A percentile compares a stretch with the other conserved stretches of the same genome.
Conservation (phyloP, 2,797 vertebrate species). For the Macrochelys suwanniensis region DNA sequence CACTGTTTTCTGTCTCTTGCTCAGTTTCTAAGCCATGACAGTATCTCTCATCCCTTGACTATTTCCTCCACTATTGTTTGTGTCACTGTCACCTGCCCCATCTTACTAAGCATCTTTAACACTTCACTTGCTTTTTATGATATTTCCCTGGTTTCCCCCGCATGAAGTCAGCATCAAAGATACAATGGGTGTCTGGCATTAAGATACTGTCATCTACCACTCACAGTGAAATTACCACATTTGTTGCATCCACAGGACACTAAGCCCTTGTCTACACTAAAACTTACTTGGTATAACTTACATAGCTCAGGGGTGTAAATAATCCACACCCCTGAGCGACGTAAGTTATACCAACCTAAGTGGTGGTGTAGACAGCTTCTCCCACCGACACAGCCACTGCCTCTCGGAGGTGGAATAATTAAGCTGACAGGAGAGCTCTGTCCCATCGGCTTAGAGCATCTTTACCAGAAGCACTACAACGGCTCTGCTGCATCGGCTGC, state of each 20-base stretch:
- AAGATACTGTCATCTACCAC: not conserved
- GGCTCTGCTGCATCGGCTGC: too few relatives aligned
- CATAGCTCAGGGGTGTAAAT: too few relatives aligned
- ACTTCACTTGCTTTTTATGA: not conserved
- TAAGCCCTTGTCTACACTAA: not conserved
- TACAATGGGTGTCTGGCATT: not conserved
- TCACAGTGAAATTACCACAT: fast-evolving
- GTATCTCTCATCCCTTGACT: not conserved
- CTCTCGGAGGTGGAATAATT: not conserved
- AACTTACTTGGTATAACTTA: too few relatives aligned
- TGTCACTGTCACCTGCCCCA: not conserved
- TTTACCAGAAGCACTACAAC: not conserved
- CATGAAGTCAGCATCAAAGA: not conserved
- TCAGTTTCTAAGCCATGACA: not conserved
- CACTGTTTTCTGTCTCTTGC: not conserved
- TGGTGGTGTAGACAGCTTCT: not conserved
- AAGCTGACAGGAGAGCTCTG: not conserved
- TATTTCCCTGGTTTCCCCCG: not conserved
- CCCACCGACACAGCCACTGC: not conserved
- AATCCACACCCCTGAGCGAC: too few relatives aligned
- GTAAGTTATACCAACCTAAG: too few relatives aligned
- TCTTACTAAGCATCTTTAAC: not conserved
- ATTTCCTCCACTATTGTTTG: not conserved
- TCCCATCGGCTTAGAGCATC: not conserved
- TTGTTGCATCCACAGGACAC: fast-evolving